Base-by-base conservation (phyloP, 2,113 vertebrate species). In the Phodopus roborovskii region DNA sequence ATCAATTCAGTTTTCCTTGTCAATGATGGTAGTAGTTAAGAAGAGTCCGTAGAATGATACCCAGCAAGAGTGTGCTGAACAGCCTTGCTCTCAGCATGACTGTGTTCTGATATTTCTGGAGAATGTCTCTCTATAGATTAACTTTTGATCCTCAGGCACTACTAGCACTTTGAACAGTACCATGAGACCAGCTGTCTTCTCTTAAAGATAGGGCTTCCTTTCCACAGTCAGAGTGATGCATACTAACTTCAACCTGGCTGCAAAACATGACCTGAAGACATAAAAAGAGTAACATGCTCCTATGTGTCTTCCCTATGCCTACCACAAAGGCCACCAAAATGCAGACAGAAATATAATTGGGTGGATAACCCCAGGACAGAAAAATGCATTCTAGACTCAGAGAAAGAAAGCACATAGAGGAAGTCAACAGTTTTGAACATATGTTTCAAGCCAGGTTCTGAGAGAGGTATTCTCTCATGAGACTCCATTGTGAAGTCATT, bases 1-100 rank as follows among this genome's bases (percentile, higher is more conserved):
- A 45, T 36, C 10, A 92, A 64, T 50, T 81, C 45, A 36, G 19
- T 71, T 87, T 94, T 95, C 62, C 74, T 93, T 73, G 66, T 50
- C 92, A 95, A 33, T 3, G 10, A 11, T 60, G 8, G 33, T 45
- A 10, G 56, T 19, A 53, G 11, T n/a, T 78, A 84, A 42, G 8
- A 2, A 70, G 42, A 78, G 10, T 5, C 17, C 56, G 19, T n/a
- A 22, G 4, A 16, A 28, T 1, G 4, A 48, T 15, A 3, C 17
- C 16, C 36, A 45, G 20, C 15, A 22, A 0, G 0, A 1, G 11
- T 1, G 1, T 39, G 10, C 4, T 56, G 39, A 66, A 28, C 28
- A 74, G 19, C 20, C 71, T 66, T 86, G n/a, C 15, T 58, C 12
- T 1, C 0, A 3, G 4, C 2, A 1, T 4, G 0, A 62, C 66